These are phyloP conservation scores for Eremophila alpestris DNA, from an alignment of 2,797 vertebrate genomes.

Conservation along the genomic window DNA sequence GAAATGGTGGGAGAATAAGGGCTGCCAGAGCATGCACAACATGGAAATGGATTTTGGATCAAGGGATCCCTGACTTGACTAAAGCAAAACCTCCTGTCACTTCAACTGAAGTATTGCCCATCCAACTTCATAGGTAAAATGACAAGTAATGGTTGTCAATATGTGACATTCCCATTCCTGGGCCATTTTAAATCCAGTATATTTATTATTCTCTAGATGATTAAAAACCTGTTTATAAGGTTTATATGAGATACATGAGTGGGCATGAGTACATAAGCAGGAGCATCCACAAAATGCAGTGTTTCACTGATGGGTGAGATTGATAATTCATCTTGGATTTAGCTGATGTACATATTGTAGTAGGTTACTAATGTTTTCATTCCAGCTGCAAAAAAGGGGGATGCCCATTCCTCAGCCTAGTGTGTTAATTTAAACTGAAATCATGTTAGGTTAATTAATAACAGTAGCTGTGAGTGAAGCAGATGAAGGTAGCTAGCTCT, in stretches of 20 bases:
- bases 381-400: neutral
- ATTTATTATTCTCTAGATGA: neutral
- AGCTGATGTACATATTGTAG: neutral
- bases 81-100: fast-evolving
- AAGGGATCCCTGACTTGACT: neutral
- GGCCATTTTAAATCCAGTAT: neutral
- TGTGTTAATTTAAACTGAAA: slow-evolving; percentile 51
- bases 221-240: neutral
- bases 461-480: slow-evolving; percentile 19
- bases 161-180: neutral
- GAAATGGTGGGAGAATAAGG: neutral
- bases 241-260: neutral
- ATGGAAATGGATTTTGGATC: neutral
- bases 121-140: neutral
- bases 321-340: neutral
- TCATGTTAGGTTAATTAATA: slow-evolving; percentile 56
- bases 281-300: neutral
- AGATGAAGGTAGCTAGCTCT: slow-evolving; percentile 3
- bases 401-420: neutral
- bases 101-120: neutral
- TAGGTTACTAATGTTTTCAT: neutral
- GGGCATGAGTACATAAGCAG: neutral
- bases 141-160: neutral
- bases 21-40: neutral
- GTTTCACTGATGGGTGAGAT: neutral